A percentile compares a stretch with the other conserved stretches of the same genome.
Conservation (phyloP, 2,113 vertebrate species). For the Maccullochella peelii region DNA sequence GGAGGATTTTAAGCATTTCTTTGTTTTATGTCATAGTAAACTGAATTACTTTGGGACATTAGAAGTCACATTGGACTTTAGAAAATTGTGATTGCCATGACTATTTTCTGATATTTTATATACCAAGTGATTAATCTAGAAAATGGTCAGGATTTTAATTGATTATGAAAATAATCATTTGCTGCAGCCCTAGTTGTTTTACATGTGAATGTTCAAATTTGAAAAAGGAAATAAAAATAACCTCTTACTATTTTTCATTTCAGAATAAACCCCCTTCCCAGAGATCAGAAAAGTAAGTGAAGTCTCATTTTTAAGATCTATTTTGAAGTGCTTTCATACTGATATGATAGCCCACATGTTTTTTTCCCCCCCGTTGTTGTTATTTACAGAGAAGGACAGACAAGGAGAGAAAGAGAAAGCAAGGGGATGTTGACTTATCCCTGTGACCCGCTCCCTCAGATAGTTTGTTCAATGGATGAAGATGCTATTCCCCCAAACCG, state of each 20-base stretch:
- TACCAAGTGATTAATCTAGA: background rate
- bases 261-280: slow-evolving; percentile 21
- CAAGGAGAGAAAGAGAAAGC: slow-evolving; percentile 46
- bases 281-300: slow-evolving; percentile 35
- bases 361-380: slow-evolving; percentile 46
- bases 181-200: background rate
- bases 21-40: background rate
- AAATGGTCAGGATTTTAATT: background rate
- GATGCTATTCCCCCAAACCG: slow-evolving; percentile 67
- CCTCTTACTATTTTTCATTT: background rate
- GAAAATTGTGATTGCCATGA: background rate
- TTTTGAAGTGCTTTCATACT: background rate
- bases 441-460: slow-evolving; percentile 69
- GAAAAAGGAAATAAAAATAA: background rate
- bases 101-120: background rate
- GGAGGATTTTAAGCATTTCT: background rate
- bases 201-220: background rate
- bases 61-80: background rate
- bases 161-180: background rate
- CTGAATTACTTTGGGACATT: background rate
- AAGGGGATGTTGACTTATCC: slow-evolving; percentile 77
- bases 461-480: slow-evolving; percentile 79
- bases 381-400: slow-evolving; percentile 67
- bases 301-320: background rate
- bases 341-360: slow-evolving; percentile 52